Evolutionary conservation across 2,888 invertebrate species (phyloP).

Genomic region (Apotomis betuletana): DNA sequence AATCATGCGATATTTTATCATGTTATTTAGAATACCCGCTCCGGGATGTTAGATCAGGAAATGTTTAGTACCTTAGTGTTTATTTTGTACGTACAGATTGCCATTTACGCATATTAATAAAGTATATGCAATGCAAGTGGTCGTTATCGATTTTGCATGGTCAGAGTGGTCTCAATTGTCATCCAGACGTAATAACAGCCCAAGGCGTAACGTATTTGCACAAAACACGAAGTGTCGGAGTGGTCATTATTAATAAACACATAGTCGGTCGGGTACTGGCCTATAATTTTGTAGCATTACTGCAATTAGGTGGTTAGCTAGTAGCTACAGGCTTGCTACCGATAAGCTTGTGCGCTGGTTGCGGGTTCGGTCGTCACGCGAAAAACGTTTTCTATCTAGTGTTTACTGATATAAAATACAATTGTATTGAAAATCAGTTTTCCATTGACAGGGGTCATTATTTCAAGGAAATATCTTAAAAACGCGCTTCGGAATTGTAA

Average conservation of each 20-base stretch:
- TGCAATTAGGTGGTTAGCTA: constrained; percentile 53
- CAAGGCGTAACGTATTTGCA: constrained; percentile 33
- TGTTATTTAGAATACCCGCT: constrained; percentile 17
- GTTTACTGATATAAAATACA: background rate
- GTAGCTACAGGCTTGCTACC: constrained; percentile 49
- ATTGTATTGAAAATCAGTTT: too few species aligned
- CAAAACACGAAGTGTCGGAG: constrained; percentile 39
- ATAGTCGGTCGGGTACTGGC: constrained; percentile 48
- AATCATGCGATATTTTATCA: constrained; percentile 26
- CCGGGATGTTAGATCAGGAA: constrained; percentile 1
- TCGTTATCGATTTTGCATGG: constrained; percentile 28
- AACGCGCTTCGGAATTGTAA: too few species aligned
- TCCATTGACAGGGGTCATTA: too few species aligned
- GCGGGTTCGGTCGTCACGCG: constrained; percentile 1
- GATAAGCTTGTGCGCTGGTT: constrained; percentile 22
- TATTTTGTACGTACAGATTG: background rate
- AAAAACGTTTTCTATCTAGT: background rate
- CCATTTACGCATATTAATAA: background rate
- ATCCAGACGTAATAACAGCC: constrained; percentile 29
- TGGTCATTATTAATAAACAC: constrained; percentile 39
- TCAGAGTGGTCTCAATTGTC: constrained; percentile 31
- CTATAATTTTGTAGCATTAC: constrained; percentile 52
- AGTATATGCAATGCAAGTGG: constrained; percentile 11
- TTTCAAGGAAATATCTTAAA: too few species aligned
- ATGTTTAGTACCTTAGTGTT: background rate